phyloP scores from a whole-genome alignment of 37 sponge, comb jelly and placozoan species.

The Theonella swinhoei region DNA sequence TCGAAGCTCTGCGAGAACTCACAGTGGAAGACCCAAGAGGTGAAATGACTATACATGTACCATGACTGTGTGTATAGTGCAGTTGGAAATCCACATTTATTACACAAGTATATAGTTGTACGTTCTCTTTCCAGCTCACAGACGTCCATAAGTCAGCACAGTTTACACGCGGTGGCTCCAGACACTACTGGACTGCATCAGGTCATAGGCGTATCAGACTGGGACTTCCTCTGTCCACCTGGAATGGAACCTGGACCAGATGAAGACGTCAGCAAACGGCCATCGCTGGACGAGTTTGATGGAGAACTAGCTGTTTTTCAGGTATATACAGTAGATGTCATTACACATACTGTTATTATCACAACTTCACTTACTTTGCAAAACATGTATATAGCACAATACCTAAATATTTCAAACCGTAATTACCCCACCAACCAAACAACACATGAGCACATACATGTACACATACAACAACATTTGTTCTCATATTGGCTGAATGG shows the following conservation, averaged over 20 bases:
- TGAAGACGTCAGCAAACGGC: constrained; percentile 28
- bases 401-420: no score
- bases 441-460: no score
- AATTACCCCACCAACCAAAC: no score
- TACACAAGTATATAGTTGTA: no score
- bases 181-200: constrained; percentile 11
- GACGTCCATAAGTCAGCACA: neutral
- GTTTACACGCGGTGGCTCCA: neutral
- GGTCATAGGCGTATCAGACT: constrained; percentile 70
- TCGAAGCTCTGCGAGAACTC: constrained; percentile 37
- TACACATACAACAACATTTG: no score
- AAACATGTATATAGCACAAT: no score
- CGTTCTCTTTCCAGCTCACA: no score
- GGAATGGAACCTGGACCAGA: constrained; percentile 5
- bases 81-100: no score
- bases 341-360: no score
- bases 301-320: constrained; percentile 78
- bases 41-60: neutral
- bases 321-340: no score
- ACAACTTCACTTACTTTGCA: no score
- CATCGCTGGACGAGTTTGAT: constrained; percentile 84
- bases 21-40: constrained; percentile 46
- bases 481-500: no score
- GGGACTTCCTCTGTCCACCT: constrained; percentile 70
- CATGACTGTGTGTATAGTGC: neutral